Evolutionary conservation across 2,113 vertebrate genomes (phyloP).

Genomic region (Mustela nigripes): DNA sequence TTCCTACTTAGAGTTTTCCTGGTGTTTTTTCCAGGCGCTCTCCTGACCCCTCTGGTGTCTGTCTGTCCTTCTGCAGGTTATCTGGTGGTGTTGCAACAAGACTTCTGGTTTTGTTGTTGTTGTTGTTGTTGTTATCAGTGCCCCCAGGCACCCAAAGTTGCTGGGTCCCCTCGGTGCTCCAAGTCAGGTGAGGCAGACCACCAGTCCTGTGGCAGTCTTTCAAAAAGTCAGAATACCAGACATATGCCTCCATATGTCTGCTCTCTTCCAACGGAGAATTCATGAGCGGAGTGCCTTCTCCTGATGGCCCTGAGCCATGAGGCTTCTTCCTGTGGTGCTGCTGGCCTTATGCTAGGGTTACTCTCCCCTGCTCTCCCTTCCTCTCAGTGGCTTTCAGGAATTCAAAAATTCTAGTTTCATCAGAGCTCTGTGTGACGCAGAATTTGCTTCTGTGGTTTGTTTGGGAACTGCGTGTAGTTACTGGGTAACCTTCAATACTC

Average conservation of each 20-base stretch:
- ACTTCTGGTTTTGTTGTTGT: background rate
- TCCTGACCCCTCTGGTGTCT: background rate
- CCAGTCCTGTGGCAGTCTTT: background rate
- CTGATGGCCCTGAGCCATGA: background rate
- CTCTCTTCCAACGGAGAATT: background rate
- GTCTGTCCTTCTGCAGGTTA: background rate
- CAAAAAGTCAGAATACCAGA: background rate
- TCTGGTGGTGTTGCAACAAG: background rate
- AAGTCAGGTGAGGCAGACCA: background rate
- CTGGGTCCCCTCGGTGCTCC: background rate
- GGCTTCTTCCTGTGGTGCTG: background rate
- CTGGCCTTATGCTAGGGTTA: background rate
- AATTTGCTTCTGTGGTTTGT: background rate
- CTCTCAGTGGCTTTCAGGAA: background rate
- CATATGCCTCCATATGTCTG: fast-evolving
- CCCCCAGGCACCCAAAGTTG: background rate
- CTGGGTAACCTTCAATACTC: background rate
- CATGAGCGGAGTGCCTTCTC: background rate
- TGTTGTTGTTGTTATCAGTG: background rate
- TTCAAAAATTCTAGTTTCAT: background rate
- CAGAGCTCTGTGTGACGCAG: background rate
- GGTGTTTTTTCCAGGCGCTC: background rate
- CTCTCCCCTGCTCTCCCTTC: background rate
- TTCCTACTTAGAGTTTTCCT: background rate
- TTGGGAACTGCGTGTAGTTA: background rate